Percentiles rank a stretch among this genome's conserved stretches.
Conservation (phyloP, 2,113 vertebrate genomes). For the Thermophis baileyi region DNA sequence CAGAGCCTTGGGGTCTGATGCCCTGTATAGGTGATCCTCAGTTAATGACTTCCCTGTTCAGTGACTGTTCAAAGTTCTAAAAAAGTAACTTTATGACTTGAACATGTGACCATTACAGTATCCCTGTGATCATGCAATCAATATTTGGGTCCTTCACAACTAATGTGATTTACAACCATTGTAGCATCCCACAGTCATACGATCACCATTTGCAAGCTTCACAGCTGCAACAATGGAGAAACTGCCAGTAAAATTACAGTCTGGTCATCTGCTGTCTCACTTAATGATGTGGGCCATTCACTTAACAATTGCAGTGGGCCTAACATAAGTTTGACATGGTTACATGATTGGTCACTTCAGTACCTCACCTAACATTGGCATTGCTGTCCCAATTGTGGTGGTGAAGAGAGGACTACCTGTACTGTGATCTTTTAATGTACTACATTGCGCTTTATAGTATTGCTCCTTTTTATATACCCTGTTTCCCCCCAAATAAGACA, state of each 20-base stretch:
- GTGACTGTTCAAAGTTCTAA: not conserved
- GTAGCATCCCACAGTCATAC: not conserved
- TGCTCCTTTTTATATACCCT: too few species aligned
- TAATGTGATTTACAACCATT: not conserved
- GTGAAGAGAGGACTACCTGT: too few species aligned
- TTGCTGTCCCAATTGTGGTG: too few species aligned
- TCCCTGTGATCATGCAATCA: not conserved
- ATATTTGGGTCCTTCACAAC: not conserved
- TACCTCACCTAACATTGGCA: too few species aligned
- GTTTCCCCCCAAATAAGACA: too few species aligned
- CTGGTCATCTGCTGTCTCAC: not conserved
- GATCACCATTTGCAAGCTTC: not conserved
- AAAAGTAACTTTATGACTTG: not conserved
- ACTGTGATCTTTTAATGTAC: too few species aligned
- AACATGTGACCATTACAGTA: not conserved
- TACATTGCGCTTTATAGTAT: too few species aligned
- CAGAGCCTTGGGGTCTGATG: not conserved
- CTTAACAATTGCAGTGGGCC: too few species aligned
- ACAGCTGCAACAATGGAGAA: not conserved
- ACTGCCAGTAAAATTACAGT: not conserved
- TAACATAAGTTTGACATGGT: too few species aligned
- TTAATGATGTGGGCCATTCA: not conserved
- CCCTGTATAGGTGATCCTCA: not conserved
- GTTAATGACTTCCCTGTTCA: not conserved
- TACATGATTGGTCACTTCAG: too few species aligned